phyloP scores from a whole-genome alignment of 1,140 invertebrate genomes.

The Tetragonula clypearis region DNA sequence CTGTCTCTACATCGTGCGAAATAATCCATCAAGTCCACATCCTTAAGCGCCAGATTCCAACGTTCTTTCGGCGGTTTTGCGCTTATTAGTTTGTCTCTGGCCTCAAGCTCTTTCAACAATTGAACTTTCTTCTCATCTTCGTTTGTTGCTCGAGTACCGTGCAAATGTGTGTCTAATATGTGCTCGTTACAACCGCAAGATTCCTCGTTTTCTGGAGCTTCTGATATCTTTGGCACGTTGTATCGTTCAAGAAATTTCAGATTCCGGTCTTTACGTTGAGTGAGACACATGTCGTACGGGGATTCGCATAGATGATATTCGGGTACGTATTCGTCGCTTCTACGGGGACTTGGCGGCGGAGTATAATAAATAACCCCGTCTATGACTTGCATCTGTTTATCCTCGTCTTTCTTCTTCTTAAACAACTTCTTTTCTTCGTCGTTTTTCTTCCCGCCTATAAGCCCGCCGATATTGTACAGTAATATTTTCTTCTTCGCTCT shows the following conservation, averaged over 20 bases:
- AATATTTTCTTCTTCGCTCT: constrained; percentile 69
- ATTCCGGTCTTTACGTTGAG: constrained; percentile 20
- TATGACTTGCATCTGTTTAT: constrained; percentile 56
- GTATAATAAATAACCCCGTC: constrained; percentile 68
- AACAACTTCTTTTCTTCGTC: constrained; percentile 14
- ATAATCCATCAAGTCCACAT: constrained; percentile 62
- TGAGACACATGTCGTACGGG: constrained; percentile 60
- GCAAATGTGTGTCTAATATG: constrained; percentile 8
- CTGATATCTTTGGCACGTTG: constrained; percentile 23
- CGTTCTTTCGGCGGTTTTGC: constrained; percentile 43
- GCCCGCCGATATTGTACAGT: constrained; percentile 59
- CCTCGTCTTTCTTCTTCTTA: constrained; percentile 13
- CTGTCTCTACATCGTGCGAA: constrained; percentile 53
- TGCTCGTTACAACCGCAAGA: constrained; percentile 37
- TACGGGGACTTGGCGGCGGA: constrained; percentile 67
- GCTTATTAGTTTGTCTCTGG: constrained; percentile 30
- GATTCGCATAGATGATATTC: constrained; percentile 72
- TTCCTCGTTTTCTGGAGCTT: not conserved
- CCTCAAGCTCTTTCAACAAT: not conserved
- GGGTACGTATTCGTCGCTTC: constrained; percentile 74
- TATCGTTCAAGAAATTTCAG: constrained; percentile 48
- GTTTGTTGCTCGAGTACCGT: not conserved
- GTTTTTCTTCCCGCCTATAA: constrained; percentile 25
- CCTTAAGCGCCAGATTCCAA: constrained; percentile 58
- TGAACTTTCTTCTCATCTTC: not conserved